phyloP scores from a whole-genome alignment of 2,797 vertebrate genomes.

The Thripadectes ignobilis region DNA sequence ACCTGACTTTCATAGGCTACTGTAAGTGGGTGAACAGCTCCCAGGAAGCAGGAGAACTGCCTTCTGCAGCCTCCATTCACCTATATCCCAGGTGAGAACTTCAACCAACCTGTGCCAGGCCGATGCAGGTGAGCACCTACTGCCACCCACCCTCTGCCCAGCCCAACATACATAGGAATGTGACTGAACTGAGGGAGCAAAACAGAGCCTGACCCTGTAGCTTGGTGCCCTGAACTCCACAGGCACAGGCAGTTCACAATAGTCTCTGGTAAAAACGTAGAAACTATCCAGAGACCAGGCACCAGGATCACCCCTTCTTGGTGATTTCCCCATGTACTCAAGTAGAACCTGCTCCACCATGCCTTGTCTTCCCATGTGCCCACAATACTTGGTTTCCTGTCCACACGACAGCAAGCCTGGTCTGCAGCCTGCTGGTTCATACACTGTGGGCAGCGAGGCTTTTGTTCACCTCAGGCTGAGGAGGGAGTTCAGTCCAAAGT shows the following conservation, averaged over 20 bases:
- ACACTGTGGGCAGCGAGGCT: rapidly evolving
- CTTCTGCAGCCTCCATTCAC: background rate
- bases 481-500: background rate
- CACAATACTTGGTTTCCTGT: background rate
- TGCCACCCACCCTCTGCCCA: background rate
- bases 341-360: background rate
- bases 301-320: background rate
- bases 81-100: background rate
- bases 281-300: background rate
- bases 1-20: background rate
- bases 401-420: background rate
- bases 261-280: background rate
- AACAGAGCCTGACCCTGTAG: background rate
- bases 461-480: background rate
- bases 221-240: background rate
- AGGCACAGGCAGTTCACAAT: background rate
- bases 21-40: background rate
- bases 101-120: background rate
- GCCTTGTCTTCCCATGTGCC: background rate
- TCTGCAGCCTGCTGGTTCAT: background rate
- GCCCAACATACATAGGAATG: background rate
- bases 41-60: background rate
- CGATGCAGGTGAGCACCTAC: background rate
- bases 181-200: background rate
- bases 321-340: background rate